Conservation (phyloP, 1,140 invertebrate genomes). For the Drosophila ananassae region DNA sequence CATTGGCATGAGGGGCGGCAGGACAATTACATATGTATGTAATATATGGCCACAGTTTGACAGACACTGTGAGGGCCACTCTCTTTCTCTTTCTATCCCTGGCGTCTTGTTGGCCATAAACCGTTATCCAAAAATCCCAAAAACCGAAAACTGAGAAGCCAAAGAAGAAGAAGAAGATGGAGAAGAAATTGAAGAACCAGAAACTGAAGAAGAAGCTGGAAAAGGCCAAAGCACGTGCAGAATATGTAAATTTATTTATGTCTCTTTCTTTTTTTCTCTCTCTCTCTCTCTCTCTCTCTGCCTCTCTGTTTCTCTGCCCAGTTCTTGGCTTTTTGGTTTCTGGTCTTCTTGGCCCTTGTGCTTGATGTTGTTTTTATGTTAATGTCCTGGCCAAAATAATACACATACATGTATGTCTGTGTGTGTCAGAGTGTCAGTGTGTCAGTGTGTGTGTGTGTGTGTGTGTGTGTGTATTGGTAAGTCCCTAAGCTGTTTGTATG, state of each 20-base stretch:
- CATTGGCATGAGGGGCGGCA: not conserved
- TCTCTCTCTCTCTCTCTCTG: no score
- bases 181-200: not conserved
- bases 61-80: slow-evolving; percentile 18
- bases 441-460: slow-evolving; percentile 26
- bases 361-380: slow-evolving; percentile 75
- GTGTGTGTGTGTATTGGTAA: slow-evolving; percentile 32
- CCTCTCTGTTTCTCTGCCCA: no score
- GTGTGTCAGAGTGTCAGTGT: slow-evolving; percentile 37
- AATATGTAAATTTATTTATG: slow-evolving; percentile 72
- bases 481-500: slow-evolving; percentile 66
- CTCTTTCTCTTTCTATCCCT: not conserved
- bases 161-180: not conserved
- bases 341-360: slow-evolving; percentile 59
- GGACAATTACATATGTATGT: slow-evolving; percentile 57
- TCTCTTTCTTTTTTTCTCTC: slow-evolving; percentile 4
- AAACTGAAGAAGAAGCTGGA: not conserved
- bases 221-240: slow-evolving; percentile 66
- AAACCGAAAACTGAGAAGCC: not conserved
- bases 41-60: slow-evolving; percentile 50
- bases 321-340: slow-evolving; percentile 61
- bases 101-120: slow-evolving; percentile 48
- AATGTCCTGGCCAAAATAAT: slow-evolving; percentile 46
- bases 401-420: slow-evolving; percentile 4
- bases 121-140: slow-evolving; percentile 14